Evolutionary conservation across 2,113 vertebrate genomes (phyloP), one percentile per base, ranked within the genome.

Genomic region (Pandion haliaetus): DNA sequence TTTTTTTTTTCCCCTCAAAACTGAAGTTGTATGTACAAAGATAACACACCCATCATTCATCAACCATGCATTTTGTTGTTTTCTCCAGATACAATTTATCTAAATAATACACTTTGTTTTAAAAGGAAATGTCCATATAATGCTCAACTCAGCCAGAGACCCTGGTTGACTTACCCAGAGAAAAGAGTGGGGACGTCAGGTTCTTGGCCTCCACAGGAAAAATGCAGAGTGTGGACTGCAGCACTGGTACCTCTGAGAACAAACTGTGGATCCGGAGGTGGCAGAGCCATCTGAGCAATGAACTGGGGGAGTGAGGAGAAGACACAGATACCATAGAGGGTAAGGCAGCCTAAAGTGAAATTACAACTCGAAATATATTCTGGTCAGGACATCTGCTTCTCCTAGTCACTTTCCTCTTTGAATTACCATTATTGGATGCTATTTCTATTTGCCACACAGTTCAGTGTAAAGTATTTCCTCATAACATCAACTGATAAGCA

Each of bases 231-330:
- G 55, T 99, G 99, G 63, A 99, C 97, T 8, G 99, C 90, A 16
- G 98, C 98, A 15, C 97, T 88, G 3, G 98, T 90, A 8, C 99
- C 99, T 93, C 99, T 98, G 52, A 99, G 98, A 78, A 99, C 99
- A 90, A 98, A 99, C 95, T 97, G 92, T 13, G 99, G 99, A 52
- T 98, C 98, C 0, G 99, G 99, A 14, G 99, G 95, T 7, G 98
- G 98, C 66, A 83, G 97, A 31, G 98, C 97, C 97, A 98, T 99
- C n/a, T 2, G 1, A 32, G 67, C 36, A n/a, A 14, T 3, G 29
- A 61, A 12, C 90, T 87, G 87, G 42, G 47, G 82, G 29, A n/a
- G 47, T 16, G 42, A 80, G 31, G 45, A 80, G 28, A 50, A 25
- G 70, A 78, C 54, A 88, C 10, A 65, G 66, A 31, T 14, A 34